Conservation (phyloP, 2,888 invertebrate species). For the Agrochola litura region DNA sequence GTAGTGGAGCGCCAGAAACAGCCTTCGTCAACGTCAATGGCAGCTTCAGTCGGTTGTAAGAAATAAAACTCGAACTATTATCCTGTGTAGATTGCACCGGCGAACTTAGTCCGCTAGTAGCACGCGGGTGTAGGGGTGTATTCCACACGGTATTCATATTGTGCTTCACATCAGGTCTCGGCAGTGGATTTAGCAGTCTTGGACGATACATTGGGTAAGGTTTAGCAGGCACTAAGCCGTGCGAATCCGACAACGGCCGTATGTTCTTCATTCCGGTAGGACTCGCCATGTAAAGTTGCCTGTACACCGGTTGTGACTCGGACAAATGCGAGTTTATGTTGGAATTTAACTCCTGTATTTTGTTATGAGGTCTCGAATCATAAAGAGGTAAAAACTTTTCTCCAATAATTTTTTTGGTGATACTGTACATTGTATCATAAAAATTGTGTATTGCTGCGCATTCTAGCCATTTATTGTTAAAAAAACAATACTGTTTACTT, state of each 20-base stretch:
- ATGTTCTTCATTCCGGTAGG: constrained; percentile 18
- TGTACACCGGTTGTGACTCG: constrained; percentile 19
- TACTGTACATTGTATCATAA: constrained; percentile 29
- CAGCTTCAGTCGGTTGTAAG: constrained; percentile 40
- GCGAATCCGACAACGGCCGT: constrained; percentile 14
- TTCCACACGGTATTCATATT: constrained; percentile 23
- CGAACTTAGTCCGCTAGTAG: constrained; percentile 20
- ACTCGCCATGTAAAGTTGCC: constrained; percentile 17
- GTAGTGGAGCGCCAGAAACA: constrained; percentile 24
- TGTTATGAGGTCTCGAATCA: constrained; percentile 19
- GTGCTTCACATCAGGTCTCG: constrained; percentile 16
- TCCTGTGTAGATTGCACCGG: constrained; percentile 19
- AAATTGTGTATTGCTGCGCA: constrained; percentile 35
- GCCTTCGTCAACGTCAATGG: constrained; percentile 24
- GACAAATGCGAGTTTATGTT: constrained; percentile 22
- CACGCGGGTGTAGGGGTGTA: constrained; percentile 27
- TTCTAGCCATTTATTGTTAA: constrained; percentile 50
- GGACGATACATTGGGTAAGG: constrained; percentile 12
- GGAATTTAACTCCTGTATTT: constrained; percentile 15
- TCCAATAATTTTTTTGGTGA: constrained; percentile 42
- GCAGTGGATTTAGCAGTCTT: constrained; percentile 14
- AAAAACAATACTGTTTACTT: constrained; percentile 43
- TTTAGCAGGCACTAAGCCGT: constrained; percentile 18
- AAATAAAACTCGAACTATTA: constrained; percentile 45
- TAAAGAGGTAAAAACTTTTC: constrained; percentile 23